Evolutionary conservation across 2,113 vertebrate species (phyloP), one percentile per base, ranked within the genome.

Genomic region (Sterna hirundo): DNA sequence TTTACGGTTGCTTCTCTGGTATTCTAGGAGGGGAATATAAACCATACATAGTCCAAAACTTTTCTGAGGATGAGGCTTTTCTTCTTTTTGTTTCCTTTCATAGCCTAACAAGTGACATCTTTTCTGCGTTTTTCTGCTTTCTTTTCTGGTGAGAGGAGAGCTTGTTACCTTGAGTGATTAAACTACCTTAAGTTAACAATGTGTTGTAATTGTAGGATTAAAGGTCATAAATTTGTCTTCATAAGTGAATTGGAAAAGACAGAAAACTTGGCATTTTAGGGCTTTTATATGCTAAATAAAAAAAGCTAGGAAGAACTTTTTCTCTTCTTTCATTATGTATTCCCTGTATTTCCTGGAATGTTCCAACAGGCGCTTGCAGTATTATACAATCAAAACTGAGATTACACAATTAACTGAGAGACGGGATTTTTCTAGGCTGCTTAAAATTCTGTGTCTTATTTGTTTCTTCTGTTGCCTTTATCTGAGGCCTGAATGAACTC

Each of bases 391-490:
- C 66, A 85, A 87, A 95, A 79, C 57, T 51, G 58, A 96, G 62
- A 91, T 91, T 69, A 69, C 0, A 0, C 65, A 94, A 14, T 65
- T 82, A 87, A 65, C 27, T 19, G n/a, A 83, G 61, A 78, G 34
- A 66, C 57, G 36, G 54, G 54, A 57, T 93, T 96, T 97, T 92
- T 82, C 77, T 61, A 74, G 88, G 40, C 88, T 94, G 70, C 70
- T 95, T 97, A 89, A 94, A 93, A 97, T 96, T 96, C 93, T 94
- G 69, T 69, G 74, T 62, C 40, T 68, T 57, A 6, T 69, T 89
- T 96, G 60, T 86, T 94, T 87, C 47, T 86, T 86, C 72, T 95
- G 15, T 84, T 91, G 77, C 57, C 49, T 92, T 95, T 88, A 76
- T 88, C 80, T 91, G 77, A 91, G 22, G 40, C 52, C 38, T 80